Conservation (phyloP, 2,113 vertebrate species). For the Microcebus tavaratra region DNA sequence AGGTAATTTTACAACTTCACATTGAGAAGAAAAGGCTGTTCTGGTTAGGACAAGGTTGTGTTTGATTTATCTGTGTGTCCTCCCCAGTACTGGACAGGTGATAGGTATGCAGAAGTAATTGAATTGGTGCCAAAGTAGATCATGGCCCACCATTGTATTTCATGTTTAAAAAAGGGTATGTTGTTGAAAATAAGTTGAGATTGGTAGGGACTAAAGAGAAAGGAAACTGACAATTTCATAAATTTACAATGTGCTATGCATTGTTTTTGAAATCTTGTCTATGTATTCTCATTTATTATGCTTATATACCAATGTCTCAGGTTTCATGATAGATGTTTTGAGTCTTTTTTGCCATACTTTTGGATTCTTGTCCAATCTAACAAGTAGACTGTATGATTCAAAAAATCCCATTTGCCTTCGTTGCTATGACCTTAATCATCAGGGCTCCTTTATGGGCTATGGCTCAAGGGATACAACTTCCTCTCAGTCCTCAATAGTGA, state of each 20-base stretch:
- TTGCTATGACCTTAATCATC: not conserved
- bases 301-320: not conserved
- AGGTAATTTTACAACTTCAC: not conserved
- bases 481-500: not conserved
- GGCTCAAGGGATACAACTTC: not conserved
- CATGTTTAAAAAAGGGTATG: not conserved
- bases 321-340: not conserved
- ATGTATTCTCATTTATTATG: not conserved
- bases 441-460: not conserved
- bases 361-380: not conserved
- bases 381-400: not conserved
- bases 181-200: slow-evolving; percentile 2
- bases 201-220: not conserved
- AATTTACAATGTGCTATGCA: not conserved
- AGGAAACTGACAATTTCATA: not conserved
- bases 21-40: not conserved
- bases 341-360: not conserved
- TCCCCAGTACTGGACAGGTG: not conserved
- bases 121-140: not conserved
- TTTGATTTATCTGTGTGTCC: slow-evolving; percentile 1
- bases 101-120: not conserved
- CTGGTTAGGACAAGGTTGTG: not conserved
- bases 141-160: not conserved
- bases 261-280: not conserved
- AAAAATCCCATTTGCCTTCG: not conserved